These are phyloP conservation scores for Phocides pigmalion DNA, from an alignment of 1,140 invertebrate genomes.

Conservation along the genomic window DNA sequence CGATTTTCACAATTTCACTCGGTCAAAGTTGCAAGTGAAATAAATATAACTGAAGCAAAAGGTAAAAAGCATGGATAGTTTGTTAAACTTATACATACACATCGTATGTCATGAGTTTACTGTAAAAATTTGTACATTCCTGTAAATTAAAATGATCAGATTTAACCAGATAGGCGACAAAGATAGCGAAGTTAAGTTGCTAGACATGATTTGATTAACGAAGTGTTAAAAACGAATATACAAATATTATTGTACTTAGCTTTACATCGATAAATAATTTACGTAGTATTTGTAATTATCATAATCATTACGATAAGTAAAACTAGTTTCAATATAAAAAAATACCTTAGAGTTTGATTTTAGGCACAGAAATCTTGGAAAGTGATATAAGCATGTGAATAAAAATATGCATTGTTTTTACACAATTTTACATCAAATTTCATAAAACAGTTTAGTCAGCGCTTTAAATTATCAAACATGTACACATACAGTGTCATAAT, in stretches of 20 bases:
- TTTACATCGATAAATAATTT: constrained; percentile 6
- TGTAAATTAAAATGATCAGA: background rate
- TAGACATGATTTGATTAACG: constrained; percentile 3
- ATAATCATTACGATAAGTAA: no score
- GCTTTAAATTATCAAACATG: no score
- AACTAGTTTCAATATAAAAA: no score
- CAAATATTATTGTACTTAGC: background rate
- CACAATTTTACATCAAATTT: no score
- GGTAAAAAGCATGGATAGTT: background rate
- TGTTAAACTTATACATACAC: background rate
- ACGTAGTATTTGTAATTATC: background rate
- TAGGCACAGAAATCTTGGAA: no score
- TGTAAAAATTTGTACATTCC: background rate
- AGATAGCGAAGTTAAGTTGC: background rate
- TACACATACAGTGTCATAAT: no score
- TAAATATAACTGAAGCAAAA: background rate
- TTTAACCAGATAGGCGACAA: background rate
- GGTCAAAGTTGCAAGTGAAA: no score
- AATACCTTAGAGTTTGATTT: no score
- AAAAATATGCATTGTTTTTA: no score
- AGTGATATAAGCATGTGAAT: no score
- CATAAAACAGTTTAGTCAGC: no score
- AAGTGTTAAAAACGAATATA: background rate
- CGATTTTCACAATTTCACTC: no score
- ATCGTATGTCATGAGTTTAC: background rate